Base-by-base conservation (phyloP, 2,888 invertebrate genomes). In the Metallyticus violacea region DNA sequence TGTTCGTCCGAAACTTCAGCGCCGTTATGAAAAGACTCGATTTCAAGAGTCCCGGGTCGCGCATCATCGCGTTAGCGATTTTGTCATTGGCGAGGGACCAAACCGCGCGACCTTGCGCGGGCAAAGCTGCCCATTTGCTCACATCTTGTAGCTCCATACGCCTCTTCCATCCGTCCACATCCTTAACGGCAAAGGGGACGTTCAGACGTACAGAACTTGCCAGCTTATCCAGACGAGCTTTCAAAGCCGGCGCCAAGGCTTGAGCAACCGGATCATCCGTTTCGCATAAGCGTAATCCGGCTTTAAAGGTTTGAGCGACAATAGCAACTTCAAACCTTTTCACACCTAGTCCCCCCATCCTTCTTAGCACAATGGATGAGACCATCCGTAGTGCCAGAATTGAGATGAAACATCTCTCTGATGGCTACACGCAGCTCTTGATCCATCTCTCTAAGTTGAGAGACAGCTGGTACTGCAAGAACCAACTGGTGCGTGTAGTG, bases 291-390 rank as follows among this genome's bases (percentile, higher is more conserved):
- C 40, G 82, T 1, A 86, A 85, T 28, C 89, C 90, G 6, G 88
- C 85, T 85, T 87, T 87, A 26, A 90, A 85, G 79, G 87, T 88
- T 26, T 89, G 81, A 25, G 86, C 15, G 7, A 87, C 85, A 15
- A 89, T 86, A 22, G 89, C 85, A n/a, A 82, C 85, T 86, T 90
- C 89, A 28, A 91, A 87, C 85, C 88, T 89, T 76, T 90, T 90
- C 28, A 90, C 85, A 40, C 90, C 90, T 88, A 91, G 88, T 88
- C n/a, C 90, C 90, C 79, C 91, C 90, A 88, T 91, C 90, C 87
- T 88, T 83, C 89, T 89, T 90, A 81, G 89, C 87, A 85, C 89
- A 89, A 87, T 90, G 89, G 0, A 91, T 9, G 9, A 91, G 77
- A 6, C 89, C 89, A 40, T 90, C 28, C 7, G 85, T 1, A 0